phyloP scores from a whole-genome alignment of 2,797 vertebrate species.

The Lateolabrax maculatus region DNA sequence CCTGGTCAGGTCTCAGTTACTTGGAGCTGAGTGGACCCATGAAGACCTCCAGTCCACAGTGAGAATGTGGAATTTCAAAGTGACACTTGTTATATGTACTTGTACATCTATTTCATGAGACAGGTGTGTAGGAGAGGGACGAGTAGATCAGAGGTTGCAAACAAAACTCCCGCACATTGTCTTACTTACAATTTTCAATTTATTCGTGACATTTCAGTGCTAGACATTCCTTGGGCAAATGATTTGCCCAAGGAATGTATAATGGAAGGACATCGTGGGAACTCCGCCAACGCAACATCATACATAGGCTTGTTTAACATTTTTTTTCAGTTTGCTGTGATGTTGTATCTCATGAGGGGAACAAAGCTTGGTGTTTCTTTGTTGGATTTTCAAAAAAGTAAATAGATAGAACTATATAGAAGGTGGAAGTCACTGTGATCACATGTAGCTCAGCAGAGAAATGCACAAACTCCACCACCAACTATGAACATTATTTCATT shows the following conservation, averaged over 20 bases:
- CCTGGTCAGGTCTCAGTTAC: background rate
- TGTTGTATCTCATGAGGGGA: slow-evolving; percentile 32
- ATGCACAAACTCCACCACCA: background rate
- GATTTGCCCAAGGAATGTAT: no score
- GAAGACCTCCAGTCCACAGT: background rate
- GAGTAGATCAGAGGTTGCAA: no score
- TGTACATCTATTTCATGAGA: no score
- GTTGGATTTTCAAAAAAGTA: slow-evolving; percentile 35
- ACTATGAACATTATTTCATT: slow-evolving; percentile 3
- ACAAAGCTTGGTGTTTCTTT: slow-evolving; percentile 17
- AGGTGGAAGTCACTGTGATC: slow-evolving; percentile 2
- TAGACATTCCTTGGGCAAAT: no score
- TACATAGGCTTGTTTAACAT: slow-evolving; percentile 4
- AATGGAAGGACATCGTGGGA: background rate
- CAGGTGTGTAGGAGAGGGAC: no score
- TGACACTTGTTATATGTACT: no score
- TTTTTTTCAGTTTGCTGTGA: slow-evolving; percentile 44
- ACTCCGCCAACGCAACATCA: slow-evolving; percentile 7
- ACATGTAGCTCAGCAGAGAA: background rate
- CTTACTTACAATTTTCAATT: no score
- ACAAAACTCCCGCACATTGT: no score
- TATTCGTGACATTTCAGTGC: no score
- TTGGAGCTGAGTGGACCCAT: background rate
- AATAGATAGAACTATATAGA: slow-evolving; percentile 32
- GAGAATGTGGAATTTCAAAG: background rate